phyloP scores from a whole-genome alignment of 2,888 invertebrate genomes.

The Caradrina kadenii region DNA sequence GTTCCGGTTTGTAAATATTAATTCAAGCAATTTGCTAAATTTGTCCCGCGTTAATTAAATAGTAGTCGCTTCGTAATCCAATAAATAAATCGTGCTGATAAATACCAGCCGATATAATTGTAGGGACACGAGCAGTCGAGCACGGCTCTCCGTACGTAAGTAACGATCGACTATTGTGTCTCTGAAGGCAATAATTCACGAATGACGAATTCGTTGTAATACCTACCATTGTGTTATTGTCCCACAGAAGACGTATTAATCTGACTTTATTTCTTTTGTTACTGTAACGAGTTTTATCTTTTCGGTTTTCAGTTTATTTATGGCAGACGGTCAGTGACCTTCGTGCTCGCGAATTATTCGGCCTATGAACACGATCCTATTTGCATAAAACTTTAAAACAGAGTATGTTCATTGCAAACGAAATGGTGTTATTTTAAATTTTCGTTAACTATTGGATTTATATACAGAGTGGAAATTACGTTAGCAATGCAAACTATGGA shows the following conservation, averaged over 20 bases:
- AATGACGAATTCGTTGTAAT: slow-evolving; percentile 61
- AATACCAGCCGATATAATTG: slow-evolving; percentile 71
- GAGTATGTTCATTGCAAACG: not conserved
- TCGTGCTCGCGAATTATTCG: not conserved
- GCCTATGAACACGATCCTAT: not conserved
- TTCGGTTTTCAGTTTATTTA: slow-evolving; percentile 18
- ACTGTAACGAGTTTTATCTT: slow-evolving; percentile 41
- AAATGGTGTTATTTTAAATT: slow-evolving; percentile 1
- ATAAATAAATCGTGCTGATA: slow-evolving; percentile 75
- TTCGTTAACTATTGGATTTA: not conserved
- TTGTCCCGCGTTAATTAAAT: slow-evolving; percentile 77
- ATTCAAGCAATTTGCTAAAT: slow-evolving; percentile 69
- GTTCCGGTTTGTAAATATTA: slow-evolving; percentile 66
- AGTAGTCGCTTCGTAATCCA: slow-evolving; percentile 70
- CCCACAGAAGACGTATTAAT: slow-evolving; percentile 52
- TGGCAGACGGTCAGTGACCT: slow-evolving; percentile 8
- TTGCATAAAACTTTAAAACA: slow-evolving; percentile 12
- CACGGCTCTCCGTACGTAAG: slow-evolving; percentile 55
- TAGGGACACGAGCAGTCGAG: slow-evolving; percentile 50
- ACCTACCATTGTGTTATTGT: slow-evolving; percentile 56
- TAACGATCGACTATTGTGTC: slow-evolving; percentile 64
- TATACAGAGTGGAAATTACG: slow-evolving; percentile 15
- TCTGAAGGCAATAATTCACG: slow-evolving; percentile 62
- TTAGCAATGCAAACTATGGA: not conserved
- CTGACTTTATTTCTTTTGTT: slow-evolving; percentile 52